phyloP scores from a whole-genome alignment of 1,140 invertebrate species.

The Theocolax elegans region DNA sequence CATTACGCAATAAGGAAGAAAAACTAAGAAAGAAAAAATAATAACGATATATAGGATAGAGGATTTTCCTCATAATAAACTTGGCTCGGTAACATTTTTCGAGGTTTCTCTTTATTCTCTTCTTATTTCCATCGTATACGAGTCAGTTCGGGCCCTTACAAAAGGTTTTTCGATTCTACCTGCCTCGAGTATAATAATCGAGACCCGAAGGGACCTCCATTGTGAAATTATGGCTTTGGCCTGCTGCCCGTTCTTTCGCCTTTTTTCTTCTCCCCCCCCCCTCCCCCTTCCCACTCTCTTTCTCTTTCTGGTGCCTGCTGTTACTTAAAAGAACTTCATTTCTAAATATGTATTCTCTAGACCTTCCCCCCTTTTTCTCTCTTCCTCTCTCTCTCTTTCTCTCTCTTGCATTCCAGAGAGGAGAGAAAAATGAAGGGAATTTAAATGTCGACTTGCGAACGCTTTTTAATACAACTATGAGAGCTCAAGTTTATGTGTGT shows the following conservation, averaged over 20 bases:
- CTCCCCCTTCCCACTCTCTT: slow-evolving; percentile 9
- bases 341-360: slow-evolving; percentile 38
- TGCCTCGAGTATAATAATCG: slow-evolving; percentile 40
- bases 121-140: not conserved
- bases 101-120: slow-evolving; percentile 5
- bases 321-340: slow-evolving; percentile 41
- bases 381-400: not conserved
- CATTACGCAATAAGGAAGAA: not conserved
- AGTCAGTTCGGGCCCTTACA: slow-evolving; percentile 18
- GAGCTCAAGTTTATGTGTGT: slow-evolving; percentile 6
- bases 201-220: slow-evolving; percentile 32
- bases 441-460: slow-evolving; percentile 25
- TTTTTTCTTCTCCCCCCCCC: not conserved
- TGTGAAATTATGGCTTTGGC: slow-evolving; percentile 38
- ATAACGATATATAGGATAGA: not conserved
- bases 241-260: slow-evolving; percentile 13
- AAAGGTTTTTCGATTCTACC: slow-evolving; percentile 40
- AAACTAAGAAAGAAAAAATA: not conserved
- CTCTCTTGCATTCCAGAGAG: slow-evolving; percentile 19
- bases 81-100: slow-evolving; percentile 5
- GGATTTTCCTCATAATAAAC: slow-evolving; percentile 3
- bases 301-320: slow-evolving; percentile 11
- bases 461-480: slow-evolving; percentile 14
- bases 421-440: not conserved
- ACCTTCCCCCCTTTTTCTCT: not conserved